phyloP scores from a whole-genome alignment of 37 sponge, comb jelly and placozoan species.

The Aplysina aerophoba region DNA sequence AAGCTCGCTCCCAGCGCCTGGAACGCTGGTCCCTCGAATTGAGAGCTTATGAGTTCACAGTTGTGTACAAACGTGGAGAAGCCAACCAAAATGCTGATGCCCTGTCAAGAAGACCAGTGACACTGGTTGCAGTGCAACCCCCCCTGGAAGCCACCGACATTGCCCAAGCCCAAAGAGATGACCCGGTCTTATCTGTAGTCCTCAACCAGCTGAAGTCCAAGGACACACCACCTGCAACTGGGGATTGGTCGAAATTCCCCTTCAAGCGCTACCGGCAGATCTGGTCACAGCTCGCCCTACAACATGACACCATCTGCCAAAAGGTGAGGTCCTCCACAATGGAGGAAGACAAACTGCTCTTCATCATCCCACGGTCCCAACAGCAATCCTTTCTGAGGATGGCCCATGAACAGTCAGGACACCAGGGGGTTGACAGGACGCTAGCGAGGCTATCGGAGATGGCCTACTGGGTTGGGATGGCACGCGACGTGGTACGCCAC shows the following conservation, averaged over 20 bases:
- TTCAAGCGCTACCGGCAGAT: conserved; percentile 6
- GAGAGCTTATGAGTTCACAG: background rate
- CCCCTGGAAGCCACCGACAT: background rate
- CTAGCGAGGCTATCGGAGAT: background rate
- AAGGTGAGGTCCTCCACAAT: conserved; percentile 3
- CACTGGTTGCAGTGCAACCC: background rate
- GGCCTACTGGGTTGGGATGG: conserved; percentile 24
- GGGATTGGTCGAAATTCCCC: conserved; percentile 1
- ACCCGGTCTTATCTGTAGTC: background rate
- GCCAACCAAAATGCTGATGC: conserved; percentile 27
- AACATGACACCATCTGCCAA: background rate
- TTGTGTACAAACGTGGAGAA: background rate
- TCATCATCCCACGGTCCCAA: background rate
- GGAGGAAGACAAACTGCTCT: background rate
- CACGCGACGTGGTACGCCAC: background rate
- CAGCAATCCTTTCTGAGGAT: background rate
- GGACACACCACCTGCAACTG: background rate
- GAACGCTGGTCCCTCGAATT: conserved; percentile 24
- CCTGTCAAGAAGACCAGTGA: background rate
- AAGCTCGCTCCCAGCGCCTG: conserved; percentile 17
- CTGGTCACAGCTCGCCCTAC: background rate
- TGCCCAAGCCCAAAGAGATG: background rate
- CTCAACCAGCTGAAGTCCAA: background rate
- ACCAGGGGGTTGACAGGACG: conserved; percentile 10
- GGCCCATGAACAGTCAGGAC: conserved; percentile 5